Evolutionary conservation across 1,140 invertebrate genomes (phyloP).

Genomic region (Colletes latitarsis): DNA sequence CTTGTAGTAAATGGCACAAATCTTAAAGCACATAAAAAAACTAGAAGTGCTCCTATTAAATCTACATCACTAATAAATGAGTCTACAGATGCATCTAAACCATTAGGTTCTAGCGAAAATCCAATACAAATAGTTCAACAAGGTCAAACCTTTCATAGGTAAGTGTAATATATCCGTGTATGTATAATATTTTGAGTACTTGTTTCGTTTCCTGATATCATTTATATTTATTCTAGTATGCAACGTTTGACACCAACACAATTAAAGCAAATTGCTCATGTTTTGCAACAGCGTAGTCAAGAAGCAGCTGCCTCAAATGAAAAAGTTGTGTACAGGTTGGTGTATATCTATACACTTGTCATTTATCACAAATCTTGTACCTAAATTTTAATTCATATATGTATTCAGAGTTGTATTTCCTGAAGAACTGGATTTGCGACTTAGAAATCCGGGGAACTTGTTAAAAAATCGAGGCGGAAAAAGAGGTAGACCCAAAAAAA

Average conservation of each 20-base stretch:
- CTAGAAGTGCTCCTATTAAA: slow-evolving; percentile 43
- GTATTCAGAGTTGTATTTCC: slow-evolving; percentile 77
- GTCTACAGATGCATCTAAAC: slow-evolving; percentile 66
- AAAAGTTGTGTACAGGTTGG: slow-evolving; percentile 83
- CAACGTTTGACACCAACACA: slow-evolving; percentile 83
- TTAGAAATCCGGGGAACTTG: slow-evolving; percentile 62
- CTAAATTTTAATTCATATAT: slow-evolving; percentile 2
- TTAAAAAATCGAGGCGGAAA: slow-evolving; percentile 72
- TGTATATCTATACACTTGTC: not conserved
- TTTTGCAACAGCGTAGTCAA: slow-evolving; percentile 82
- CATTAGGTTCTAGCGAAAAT: slow-evolving; percentile 84
- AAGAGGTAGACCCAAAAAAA: slow-evolving; percentile 78
- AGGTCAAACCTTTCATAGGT: slow-evolving; percentile 81
- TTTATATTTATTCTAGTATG: slow-evolving; percentile 77
- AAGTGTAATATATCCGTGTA: slow-evolving; percentile 20
- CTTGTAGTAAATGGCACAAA: slow-evolving; percentile 54
- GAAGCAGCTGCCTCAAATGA: slow-evolving; percentile 78
- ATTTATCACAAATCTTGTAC: not conserved
- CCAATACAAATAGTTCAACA: slow-evolving; percentile 86
- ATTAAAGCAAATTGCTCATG: slow-evolving; percentile 84
- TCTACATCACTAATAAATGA: slow-evolving; percentile 36
- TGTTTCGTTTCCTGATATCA: not conserved
- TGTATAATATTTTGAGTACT: slow-evolving; percentile 14
- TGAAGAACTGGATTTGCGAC: slow-evolving; percentile 77
- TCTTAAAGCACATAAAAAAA: slow-evolving; percentile 50